These are phyloP conservation scores for Orchesella flavescens DNA, from an alignment of 2,888 invertebrate genomes.

Conservation along the genomic window DNA sequence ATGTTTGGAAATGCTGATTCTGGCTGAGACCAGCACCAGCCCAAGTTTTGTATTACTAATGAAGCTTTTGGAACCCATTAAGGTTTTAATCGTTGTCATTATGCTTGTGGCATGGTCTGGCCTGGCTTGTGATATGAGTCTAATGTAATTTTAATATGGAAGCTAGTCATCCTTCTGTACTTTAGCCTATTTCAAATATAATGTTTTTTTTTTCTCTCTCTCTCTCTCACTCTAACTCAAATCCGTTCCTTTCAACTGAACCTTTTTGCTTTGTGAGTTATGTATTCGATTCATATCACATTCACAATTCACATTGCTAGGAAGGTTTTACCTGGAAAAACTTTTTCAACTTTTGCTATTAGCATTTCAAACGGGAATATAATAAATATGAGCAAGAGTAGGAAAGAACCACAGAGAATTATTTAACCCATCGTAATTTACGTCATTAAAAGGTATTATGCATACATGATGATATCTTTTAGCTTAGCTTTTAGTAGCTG, in stretches of 20 bases:
- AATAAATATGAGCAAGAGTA: no score
- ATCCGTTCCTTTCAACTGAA: neutral
- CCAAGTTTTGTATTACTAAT: neutral
- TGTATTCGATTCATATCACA: neutral
- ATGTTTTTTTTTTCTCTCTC: no score
- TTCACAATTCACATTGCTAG: no score
- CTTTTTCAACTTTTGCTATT: neutral
- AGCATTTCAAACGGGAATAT: neutral
- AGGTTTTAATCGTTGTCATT: constrained; percentile 1
- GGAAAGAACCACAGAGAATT: no score
- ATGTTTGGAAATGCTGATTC: no score
- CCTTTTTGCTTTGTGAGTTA: neutral
- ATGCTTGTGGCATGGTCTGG: neutral
- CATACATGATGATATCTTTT: no score
- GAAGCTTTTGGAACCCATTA: neutral
- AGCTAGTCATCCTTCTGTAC: neutral
- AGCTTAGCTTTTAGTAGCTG: no score
- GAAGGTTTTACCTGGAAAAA: neutral
- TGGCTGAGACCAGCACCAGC: no score
- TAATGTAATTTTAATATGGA: neutral
- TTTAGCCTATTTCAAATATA: neutral
- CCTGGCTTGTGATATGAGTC: neutral
- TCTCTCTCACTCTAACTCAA: neutral
- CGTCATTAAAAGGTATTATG: no score
- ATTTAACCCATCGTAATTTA: no score